Evolutionary conservation across 2,113 vertebrate species (phyloP).

Genomic region (Gavia stellata): DNA sequence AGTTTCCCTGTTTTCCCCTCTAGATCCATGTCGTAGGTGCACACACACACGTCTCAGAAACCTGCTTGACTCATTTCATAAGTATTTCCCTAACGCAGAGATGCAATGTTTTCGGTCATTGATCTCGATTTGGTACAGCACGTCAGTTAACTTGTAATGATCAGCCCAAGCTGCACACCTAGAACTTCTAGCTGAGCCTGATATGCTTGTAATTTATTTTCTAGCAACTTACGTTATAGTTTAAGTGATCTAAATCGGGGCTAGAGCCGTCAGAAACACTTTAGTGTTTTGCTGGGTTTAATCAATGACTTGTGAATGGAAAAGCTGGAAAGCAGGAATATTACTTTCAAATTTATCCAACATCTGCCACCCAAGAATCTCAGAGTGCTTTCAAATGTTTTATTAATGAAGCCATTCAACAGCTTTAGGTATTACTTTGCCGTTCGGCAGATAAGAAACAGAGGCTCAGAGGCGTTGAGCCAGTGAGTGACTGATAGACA

Average conservation of each 20-base stretch:
- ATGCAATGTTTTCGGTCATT: neutral
- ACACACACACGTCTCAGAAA: neutral
- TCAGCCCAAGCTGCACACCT: neutral
- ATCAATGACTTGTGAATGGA: neutral
- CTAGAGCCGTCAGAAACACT: neutral
- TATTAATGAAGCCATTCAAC: constrained; percentile 18
- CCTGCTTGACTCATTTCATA: neutral
- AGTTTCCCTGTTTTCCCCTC: neutral
- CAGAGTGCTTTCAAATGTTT: neutral
- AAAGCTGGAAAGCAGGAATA: neutral
- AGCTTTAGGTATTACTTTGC: neutral
- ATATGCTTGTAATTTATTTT: constrained; percentile 29
- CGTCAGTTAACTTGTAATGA: neutral
- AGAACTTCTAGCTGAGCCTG: constrained; percentile 6
- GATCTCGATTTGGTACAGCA: neutral
- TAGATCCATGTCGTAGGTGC: neutral
- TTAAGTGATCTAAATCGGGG: neutral
- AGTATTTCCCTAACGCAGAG: neutral
- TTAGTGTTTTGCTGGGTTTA: neutral
- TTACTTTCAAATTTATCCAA: constrained; percentile 3
- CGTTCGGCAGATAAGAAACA: neutral
- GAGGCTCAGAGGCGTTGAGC: neutral
- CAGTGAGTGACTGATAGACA: neutral
- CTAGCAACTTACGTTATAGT: neutral
- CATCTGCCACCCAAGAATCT: neutral